These are phyloP conservation scores for Spilosoma lubricipeda DNA, from an alignment of 2,888 invertebrate genomes.

Conservation along the genomic window DNA sequence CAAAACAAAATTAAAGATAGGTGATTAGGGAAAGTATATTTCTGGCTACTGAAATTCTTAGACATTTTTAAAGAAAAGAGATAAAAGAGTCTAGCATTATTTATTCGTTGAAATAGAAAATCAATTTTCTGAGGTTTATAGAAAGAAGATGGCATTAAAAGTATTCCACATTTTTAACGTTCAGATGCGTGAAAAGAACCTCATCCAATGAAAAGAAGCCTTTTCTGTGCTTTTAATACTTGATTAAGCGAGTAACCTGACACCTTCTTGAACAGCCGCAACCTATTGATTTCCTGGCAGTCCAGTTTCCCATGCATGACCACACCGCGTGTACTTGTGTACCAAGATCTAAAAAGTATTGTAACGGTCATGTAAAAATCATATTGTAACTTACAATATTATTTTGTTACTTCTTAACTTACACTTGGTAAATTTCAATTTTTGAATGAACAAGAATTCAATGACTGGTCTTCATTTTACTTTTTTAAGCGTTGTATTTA, in stretches of 20 bases:
- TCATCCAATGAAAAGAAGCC: constrained; percentile 40
- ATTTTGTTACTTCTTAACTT: too few species aligned
- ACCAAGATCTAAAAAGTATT: neutral
- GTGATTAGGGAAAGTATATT: too few species aligned
- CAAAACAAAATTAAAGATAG: too few species aligned
- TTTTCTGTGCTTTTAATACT: constrained; percentile 44
- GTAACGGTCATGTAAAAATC: neutral
- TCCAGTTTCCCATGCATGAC: constrained; percentile 75
- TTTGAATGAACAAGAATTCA: neutral
- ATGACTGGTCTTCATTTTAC: neutral
- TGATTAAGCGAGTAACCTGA: constrained; percentile 70
- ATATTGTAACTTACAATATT: neutral
- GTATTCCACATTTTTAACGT: neutral
- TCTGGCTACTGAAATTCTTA: too few species aligned
- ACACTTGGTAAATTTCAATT: neutral
- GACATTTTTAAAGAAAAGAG: too few species aligned
- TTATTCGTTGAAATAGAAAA: neutral
- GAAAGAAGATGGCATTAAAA: neutral
- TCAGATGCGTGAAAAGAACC: constrained; percentile 33
- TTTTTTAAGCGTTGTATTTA: neutral
- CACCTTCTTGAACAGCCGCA: constrained; percentile 65
- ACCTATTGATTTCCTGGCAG: constrained; percentile 72
- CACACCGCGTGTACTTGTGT: constrained; percentile 37
- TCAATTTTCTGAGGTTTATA: neutral
- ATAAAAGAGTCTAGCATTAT: too few species aligned